Evolutionary conservation across 2,797 vertebrate species (phyloP), one percentile per base, ranked within the genome.

Genomic region (Buphagus erythrorhynchus): DNA sequence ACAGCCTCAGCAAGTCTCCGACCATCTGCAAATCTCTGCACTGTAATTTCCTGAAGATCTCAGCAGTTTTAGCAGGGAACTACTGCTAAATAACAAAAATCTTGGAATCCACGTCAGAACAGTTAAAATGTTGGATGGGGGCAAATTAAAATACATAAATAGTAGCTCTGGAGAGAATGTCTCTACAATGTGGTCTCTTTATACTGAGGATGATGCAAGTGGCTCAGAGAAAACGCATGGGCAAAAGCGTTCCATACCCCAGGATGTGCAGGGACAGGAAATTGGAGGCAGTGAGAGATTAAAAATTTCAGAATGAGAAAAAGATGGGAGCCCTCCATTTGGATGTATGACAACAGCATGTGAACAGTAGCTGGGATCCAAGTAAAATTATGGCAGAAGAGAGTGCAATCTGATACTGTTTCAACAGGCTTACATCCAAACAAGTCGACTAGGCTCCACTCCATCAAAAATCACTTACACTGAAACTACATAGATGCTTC

Each of bases 131-230:
- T 12, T 91, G 49, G 66, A 87, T 38, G 28, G 11, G 33, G 52
- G 19, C 19, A 91, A 94, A 96, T 71, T 58, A 78, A 91, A 91
- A 83, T 35, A 20, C 18, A 94, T 84, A 90, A 94, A 94, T 80
- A 93, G 82, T 33, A 83, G 42, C n/a, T 65, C 73, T 81, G 45
- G 16, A 93, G 61, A 86, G 68, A 84, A 73, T 42, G 24, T 33
- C 33, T 59, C 80, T 57, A 59, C 52, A 89, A 52, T 45, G 75
- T 57, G 46, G 68, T 90, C 29, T 84, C 26, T 91, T 61, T 58
- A 61, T 76, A 85, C 28, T 25, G 25, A 85, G 38, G 35, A 54
- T 57, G 71, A 75, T 43, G 68, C 46, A 52, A 91, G 33, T 10
- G 7, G 35, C 43, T 95, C 61, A 68, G 35, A 87, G 61, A 46